A percentile compares a stretch with the other conserved stretches of the same genome.
phyloP scores from a whole-genome alignment of 1,140 invertebrate genomes.

The Drosophila trapezifrons region DNA sequence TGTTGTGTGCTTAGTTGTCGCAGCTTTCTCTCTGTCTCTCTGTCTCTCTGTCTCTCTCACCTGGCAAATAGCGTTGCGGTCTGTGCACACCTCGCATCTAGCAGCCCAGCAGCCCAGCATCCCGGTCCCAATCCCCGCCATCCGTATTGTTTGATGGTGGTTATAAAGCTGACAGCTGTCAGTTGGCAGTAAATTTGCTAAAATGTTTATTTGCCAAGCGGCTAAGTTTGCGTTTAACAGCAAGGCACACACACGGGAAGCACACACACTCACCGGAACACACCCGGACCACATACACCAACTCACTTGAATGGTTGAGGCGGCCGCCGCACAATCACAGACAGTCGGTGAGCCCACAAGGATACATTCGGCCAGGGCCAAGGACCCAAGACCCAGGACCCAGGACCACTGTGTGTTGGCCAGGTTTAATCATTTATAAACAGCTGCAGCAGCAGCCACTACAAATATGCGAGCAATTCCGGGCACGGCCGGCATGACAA shows the following conservation, averaged over 20 bases:
- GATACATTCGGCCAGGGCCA: constrained; percentile 31
- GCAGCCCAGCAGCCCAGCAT: constrained; percentile 11
- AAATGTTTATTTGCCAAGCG: constrained; percentile 83
- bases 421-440: constrained; percentile 80
- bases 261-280: constrained; percentile 19
- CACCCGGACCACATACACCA: constrained; percentile 25
- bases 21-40: constrained; percentile 34
- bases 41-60: constrained; percentile 28
- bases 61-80: constrained; percentile 70
- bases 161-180: constrained; percentile 83
- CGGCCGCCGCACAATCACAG: constrained; percentile 55
- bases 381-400: constrained; percentile 16
- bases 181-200: constrained; percentile 83
- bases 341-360: constrained; percentile 54
- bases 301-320: constrained; percentile 59
- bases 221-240: constrained; percentile 78
- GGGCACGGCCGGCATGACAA: constrained; percentile 72
- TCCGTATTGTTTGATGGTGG: constrained; percentile 77
- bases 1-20: constrained; percentile 67
- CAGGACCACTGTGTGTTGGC: constrained; percentile 43
- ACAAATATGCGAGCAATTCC: constrained; percentile 51
- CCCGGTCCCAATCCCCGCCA: constrained; percentile 6
- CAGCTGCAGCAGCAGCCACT: constrained; percentile 47
- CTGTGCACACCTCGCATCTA: constrained; percentile 58
- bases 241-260: constrained; percentile 34